These are phyloP conservation scores for Myrmecobius fasciatus DNA, from an alignment of 2,113 vertebrate genomes.

Conservation along the genomic window DNA sequence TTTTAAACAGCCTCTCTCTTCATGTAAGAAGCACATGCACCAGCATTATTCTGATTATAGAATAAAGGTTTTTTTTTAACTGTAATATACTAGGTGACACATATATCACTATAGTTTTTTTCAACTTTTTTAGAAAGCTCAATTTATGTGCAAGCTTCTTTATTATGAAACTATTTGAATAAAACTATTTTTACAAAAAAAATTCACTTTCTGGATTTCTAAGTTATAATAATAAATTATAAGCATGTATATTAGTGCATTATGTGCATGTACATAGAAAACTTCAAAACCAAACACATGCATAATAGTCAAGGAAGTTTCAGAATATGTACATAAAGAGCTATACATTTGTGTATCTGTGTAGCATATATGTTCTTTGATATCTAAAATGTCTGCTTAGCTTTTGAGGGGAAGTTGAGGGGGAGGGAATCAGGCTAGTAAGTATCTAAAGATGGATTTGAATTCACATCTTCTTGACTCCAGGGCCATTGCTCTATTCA, in stretches of 20 bases:
- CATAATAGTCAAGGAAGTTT: not conserved
- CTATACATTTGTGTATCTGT: not conserved
- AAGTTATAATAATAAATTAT: not conserved
- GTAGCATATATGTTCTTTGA: not conserved
- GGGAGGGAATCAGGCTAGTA: not conserved
- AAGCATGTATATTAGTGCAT: not conserved
- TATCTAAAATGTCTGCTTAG: not conserved
- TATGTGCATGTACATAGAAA: not conserved
- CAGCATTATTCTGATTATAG: conserved; percentile 70
- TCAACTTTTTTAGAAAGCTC: not conserved
- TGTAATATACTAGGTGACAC: not conserved
- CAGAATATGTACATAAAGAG: not conserved
- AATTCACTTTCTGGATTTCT: not conserved
- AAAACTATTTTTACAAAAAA: not conserved
- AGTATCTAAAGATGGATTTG: no score
- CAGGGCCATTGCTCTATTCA: no score
- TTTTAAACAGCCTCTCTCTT: conserved; percentile 71
- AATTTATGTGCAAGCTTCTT: not conserved
- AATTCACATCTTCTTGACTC: no score
- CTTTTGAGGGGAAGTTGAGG: not conserved
- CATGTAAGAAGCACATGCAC: conserved; percentile 75
- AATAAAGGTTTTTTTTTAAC: not conserved
- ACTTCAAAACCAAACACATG: not conserved
- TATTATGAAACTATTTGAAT: not conserved
- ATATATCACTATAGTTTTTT: not conserved